phyloP scores from a whole-genome alignment of 2,113 vertebrate genomes.

The Gymnogyps californianus region DNA sequence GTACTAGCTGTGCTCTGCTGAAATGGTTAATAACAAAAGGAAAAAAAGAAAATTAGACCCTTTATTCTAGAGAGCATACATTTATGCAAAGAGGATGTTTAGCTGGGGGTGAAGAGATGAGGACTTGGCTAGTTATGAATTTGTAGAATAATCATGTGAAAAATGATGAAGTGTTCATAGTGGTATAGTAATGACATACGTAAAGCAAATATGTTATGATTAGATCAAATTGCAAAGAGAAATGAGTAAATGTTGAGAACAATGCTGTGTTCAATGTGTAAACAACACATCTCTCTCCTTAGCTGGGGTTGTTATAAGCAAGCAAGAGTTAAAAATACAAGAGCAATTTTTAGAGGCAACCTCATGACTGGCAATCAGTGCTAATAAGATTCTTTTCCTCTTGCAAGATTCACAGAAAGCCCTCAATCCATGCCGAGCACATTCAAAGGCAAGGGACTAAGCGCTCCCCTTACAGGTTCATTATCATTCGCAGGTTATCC shows the following conservation, averaged over 20 bases:
- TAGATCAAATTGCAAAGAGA: constrained; percentile 39
- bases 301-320: constrained; percentile 39
- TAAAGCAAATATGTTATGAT: constrained; percentile 56
- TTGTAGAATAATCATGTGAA: constrained; percentile 53
- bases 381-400: constrained; percentile 90
- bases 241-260: constrained; percentile 40
- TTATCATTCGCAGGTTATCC: constrained; percentile 99
- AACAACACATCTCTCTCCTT: constrained; percentile 13
- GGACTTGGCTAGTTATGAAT: constrained; percentile 47
- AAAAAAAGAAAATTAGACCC: constrained; percentile 46
- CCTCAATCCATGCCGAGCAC: constrained; percentile 93
- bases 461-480: constrained; percentile 87
- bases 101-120: constrained; percentile 45
- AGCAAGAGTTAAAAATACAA: constrained; percentile 79
- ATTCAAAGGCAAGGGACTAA: constrained; percentile 95
- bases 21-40: constrained; percentile 48
- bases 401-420: constrained; percentile 91
- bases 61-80: constrained; percentile 52
- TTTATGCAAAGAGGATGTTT: constrained; percentile 59
- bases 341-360: constrained; percentile 78
- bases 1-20: neutral
- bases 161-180: constrained; percentile 32
- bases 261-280: neutral
- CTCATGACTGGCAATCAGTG: constrained; percentile 87
- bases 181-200: constrained; percentile 28